Percentiles rank a stretch among this genome's conserved stretches.
phyloP scores from a whole-genome alignment of 2,113 vertebrate genomes.

The Cavia porcellus region DNA sequence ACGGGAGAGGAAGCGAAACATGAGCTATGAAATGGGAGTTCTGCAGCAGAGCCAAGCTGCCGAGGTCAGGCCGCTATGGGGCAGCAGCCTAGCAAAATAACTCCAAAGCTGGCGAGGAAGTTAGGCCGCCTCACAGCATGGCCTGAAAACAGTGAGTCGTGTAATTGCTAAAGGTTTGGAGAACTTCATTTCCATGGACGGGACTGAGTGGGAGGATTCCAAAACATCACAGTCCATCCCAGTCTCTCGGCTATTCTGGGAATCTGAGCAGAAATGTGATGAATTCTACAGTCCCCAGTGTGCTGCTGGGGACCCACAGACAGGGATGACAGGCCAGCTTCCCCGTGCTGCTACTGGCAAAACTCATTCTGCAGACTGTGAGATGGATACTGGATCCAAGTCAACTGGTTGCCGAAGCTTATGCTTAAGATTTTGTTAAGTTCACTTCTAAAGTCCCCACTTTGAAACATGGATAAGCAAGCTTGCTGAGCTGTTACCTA shows the following conservation, averaged over 20 bases:
- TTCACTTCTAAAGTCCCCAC: conserved; percentile 41
- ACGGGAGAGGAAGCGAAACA: not conserved
- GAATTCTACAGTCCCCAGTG: accelerated
- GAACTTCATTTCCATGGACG: not conserved
- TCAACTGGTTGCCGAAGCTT: not conserved
- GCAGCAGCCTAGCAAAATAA: not conserved
- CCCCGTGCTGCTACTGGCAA: not conserved
- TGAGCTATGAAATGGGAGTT: conserved; percentile 12
- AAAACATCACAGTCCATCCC: not conserved
- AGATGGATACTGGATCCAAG: not conserved
- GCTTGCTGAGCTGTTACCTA: conserved; percentile 59
- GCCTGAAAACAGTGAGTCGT: conserved; percentile 8
- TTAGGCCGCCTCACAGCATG: not conserved
- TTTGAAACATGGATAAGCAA: conserved; percentile 41
- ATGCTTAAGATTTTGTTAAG: not conserved
- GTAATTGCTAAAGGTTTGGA: not conserved
- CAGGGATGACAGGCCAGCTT: accelerated
- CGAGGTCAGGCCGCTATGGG: not conserved
- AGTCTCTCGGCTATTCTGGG: not conserved
- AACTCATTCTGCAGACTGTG: not conserved
- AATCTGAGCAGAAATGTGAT: not conserved
- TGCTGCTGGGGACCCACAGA: not conserved
- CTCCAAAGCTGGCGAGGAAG: conserved; percentile 20
- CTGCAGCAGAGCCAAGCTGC: not conserved
- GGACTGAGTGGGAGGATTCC: not conserved